phyloP scores from a whole-genome alignment of 92 coral and sea anemone genomes.

The Umimayanthus chanpuru region DNA sequence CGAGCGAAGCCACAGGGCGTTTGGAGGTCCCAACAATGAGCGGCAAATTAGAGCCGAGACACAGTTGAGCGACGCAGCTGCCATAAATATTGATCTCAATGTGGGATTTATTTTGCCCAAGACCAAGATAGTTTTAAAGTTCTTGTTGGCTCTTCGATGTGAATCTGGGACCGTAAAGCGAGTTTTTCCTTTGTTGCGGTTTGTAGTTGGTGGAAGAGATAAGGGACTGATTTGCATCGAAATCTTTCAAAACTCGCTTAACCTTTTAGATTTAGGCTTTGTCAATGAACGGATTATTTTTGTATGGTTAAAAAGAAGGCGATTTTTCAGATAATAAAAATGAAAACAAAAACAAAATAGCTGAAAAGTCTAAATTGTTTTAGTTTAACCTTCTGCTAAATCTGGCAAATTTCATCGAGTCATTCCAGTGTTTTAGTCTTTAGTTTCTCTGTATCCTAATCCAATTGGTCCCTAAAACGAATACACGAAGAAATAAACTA shows the following conservation, averaged over 20 bases:
- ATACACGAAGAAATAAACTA: not conserved
- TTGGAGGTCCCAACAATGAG: constrained; percentile 15
- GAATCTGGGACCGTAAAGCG: not conserved
- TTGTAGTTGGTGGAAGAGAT: not conserved
- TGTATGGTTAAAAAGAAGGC: constrained; percentile 11
- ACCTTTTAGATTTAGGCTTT: not conserved
- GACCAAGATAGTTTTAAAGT: constrained; percentile 6
- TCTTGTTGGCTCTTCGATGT: not conserved
- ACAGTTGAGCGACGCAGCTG: constrained; percentile 18
- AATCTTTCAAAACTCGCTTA: constrained; percentile 7
- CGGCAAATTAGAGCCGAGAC: constrained; percentile 21
- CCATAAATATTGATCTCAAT: not conserved
- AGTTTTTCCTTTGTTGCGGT: not conserved
- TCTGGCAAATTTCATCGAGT: not conserved
- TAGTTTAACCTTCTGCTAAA: not conserved
- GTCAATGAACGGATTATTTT: not conserved
- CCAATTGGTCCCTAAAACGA: not conserved
- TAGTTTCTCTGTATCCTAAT: not conserved
- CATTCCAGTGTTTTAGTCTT: not conserved
- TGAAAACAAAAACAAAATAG: not conserved
- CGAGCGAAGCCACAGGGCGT: constrained; percentile 12
- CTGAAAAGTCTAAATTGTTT: not conserved
- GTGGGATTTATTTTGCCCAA: not conserved
- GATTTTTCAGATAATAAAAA: not conserved
- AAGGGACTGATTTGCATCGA: not conserved